Base-by-base conservation (phyloP, 2,888 invertebrate species). In the Yponomeuta evonymella region DNA sequence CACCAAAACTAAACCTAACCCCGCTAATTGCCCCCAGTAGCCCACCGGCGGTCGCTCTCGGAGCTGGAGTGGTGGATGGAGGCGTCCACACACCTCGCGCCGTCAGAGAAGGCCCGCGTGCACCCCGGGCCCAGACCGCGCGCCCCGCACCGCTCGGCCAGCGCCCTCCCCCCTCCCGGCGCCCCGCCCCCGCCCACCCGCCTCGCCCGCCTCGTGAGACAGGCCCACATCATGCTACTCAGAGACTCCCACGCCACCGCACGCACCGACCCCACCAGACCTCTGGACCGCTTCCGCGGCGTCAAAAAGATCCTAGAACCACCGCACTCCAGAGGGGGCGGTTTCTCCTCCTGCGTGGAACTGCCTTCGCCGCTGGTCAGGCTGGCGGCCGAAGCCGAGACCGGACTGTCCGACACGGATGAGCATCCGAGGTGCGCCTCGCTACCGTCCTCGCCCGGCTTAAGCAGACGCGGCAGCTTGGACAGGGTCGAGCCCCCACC, bases 301-400 rank as follows among this genome's bases (percentile, higher is more conserved):
- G 96, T 97, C 71, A 96, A 95, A 87, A 96, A 96, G 89, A 95
- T 97, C 74, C 93, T 97, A 4, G 97, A 96, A 73, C 94, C 94
- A 3, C 87, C 92, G 69, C 89, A 87, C 74, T 89, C 90, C 0
- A 86, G 90, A 58, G 91, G 88, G 48, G 90, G 90, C 62, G 94
- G 73, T 66, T 96, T 96, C 81, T 96, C 96, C 68, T 96, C 96
- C 9, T 96, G 96, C 83, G 94, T 95, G 79, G 96, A 96, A 81
- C 91, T 96, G 76, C 95, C 96, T 1, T 95, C 96, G 1, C 95
- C 96, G 65, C 93, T 94, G 73, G 90, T 93, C 73, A 77, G 48
- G 33, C 68, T 33, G 6, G 51, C 51, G 3, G 51, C 51, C 51
- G 51, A 58, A 43, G 43, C 43, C 43, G 62, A 65, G 71, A n/a